These are phyloP conservation scores for Actenoides hombroni DNA, from an alignment of 2,113 vertebrate genomes.

Conservation along the genomic window DNA sequence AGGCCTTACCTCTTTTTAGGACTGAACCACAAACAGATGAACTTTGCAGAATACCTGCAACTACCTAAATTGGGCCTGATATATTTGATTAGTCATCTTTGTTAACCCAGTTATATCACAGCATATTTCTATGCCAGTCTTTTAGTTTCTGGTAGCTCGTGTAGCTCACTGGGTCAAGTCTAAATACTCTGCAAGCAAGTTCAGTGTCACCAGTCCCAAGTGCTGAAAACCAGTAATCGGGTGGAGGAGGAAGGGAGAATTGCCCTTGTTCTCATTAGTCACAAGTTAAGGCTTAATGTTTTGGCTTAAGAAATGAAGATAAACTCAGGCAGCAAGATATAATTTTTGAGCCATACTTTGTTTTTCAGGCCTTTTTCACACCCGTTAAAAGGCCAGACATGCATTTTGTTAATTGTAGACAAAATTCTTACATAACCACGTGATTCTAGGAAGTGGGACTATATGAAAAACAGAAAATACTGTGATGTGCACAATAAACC, in stretches of 20 bases:
- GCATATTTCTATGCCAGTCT: neutral
- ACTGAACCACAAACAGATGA: neutral
- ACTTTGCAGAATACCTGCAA: neutral
- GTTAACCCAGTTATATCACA: neutral
- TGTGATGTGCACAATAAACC: neutral
- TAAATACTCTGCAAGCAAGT: neutral
- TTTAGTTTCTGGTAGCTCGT: neutral
- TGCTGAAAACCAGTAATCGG: neutral
- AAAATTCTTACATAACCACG: neutral
- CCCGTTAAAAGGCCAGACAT: neutral
- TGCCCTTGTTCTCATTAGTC: neutral
- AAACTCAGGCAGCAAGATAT: neutral
- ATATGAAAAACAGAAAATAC: neutral
- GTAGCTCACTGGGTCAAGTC: neutral
- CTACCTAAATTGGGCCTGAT: neutral
- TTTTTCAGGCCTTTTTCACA: neutral
- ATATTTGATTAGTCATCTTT: neutral
- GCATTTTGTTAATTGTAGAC: neutral
- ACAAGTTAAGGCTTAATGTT: neutral
- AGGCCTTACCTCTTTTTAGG: neutral
- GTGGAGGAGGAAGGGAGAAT: neutral
- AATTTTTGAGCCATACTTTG: neutral
- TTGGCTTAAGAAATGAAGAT: neutral
- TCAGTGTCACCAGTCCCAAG: neutral
- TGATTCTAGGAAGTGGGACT: constrained; percentile 26